A percentile compares a stretch with the other conserved stretches of the same genome.
These are phyloP conservation scores for Hassar affinis DNA, from an alignment of 2,113 vertebrate genomes.

Conservation along the genomic window DNA sequence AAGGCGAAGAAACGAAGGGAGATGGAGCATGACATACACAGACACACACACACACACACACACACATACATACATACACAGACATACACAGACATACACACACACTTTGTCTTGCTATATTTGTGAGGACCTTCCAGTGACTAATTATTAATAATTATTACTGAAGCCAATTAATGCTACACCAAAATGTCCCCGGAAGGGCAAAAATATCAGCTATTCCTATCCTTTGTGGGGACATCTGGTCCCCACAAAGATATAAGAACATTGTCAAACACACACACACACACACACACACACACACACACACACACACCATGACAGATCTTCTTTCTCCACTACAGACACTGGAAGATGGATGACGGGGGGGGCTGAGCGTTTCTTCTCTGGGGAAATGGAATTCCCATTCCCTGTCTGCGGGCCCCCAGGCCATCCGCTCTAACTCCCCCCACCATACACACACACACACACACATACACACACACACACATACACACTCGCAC, in stretches of 20 bases:
- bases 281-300: too few relatives aligned
- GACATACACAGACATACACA: too few relatives aligned
- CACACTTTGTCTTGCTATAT: too few relatives aligned
- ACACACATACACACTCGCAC: not conserved
- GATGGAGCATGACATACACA: constrained; percentile 29
- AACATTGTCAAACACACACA: too few relatives aligned
- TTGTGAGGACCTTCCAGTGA: too few relatives aligned
- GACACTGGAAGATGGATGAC: constrained; percentile 73
- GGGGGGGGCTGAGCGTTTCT: constrained; percentile 70
- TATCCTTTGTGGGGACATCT: too few relatives aligned
- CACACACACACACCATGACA: too few relatives aligned
- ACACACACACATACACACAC: constrained; percentile 21
- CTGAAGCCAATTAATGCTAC: too few relatives aligned
- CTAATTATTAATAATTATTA: too few relatives aligned
- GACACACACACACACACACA: constrained; percentile 2
- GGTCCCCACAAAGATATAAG: too few relatives aligned
- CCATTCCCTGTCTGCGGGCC: constrained; percentile 75
- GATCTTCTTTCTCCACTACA: constrained; percentile 41
- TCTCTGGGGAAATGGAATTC: constrained; percentile 75
- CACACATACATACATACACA: constrained; percentile 43
- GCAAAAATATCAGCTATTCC: too few relatives aligned
- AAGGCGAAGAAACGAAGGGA: constrained; percentile 6
- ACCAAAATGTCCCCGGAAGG: too few relatives aligned
- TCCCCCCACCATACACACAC: not conserved
- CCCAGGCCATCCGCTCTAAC: constrained; percentile 54